Percentiles rank a stretch among this genome's conserved stretches.
Evolutionary conservation across 2,888 invertebrate species (phyloP).

Genomic region (Macaria liturata): DNA sequence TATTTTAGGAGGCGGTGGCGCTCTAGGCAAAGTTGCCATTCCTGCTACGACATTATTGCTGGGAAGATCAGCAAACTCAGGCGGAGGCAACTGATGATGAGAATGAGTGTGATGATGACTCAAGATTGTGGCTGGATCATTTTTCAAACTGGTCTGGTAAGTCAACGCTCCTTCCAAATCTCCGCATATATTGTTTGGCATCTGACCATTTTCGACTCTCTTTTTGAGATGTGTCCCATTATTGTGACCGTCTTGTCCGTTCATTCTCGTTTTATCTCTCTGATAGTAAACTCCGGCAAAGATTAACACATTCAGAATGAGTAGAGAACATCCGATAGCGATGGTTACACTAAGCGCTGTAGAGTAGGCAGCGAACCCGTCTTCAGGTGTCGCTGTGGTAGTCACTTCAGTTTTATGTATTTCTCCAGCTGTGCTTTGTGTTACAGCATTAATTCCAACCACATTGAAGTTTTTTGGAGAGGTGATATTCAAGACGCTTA

Average conservation of each 20-base stretch:
- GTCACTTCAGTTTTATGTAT: slow-evolving; percentile 69
- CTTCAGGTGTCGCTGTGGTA: slow-evolving; percentile 87
- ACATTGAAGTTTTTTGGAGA: slow-evolving; percentile 72
- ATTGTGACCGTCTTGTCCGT: slow-evolving; percentile 80
- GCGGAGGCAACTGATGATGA: slow-evolving; percentile 91
- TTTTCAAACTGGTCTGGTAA: slow-evolving; percentile 83
- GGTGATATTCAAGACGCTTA: slow-evolving; percentile 70
- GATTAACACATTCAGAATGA: slow-evolving; percentile 95
- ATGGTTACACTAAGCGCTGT: slow-evolving; percentile 96
- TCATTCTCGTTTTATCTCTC: slow-evolving; percentile 91
- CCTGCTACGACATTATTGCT: slow-evolving; percentile 84
- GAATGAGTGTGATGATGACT: slow-evolving; percentile 90
- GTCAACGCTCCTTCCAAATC: slow-evolving; percentile 86
- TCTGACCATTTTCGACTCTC: slow-evolving; percentile 92
- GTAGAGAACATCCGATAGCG: slow-evolving; percentile 95
- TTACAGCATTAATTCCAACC: slow-evolving; percentile 64
- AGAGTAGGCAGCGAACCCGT: slow-evolving; percentile 94
- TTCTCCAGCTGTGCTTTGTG: slow-evolving; percentile 62
- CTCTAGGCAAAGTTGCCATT: slow-evolving; percentile 86
- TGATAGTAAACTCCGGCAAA: slow-evolving; percentile 98
- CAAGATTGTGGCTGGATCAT: slow-evolving; percentile 88
- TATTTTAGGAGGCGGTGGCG: slow-evolving; percentile 89
- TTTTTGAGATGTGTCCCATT: slow-evolving; percentile 85
- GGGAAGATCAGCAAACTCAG: slow-evolving; percentile 92
- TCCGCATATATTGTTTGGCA: slow-evolving; percentile 95